Base-by-base conservation (phyloP, 2,113 vertebrate genomes). In the Orycteropus afer region DNA sequence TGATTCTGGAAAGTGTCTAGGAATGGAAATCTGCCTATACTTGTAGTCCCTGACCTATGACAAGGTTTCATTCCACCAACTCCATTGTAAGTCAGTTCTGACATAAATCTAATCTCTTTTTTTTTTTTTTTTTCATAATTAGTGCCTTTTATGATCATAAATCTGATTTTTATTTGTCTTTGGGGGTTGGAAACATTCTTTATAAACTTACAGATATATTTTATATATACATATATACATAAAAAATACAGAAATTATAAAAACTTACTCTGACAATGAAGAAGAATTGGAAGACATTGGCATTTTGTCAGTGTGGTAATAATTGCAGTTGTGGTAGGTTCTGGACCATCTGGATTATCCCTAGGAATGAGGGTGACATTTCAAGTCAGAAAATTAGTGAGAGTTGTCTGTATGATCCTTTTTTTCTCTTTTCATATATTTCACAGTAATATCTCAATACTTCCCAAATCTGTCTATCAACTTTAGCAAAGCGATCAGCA, bases 1-100 rank as follows among this genome's bases (percentile, higher is more conserved):
- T 17, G 59, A 89, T 47, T 86, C 80, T 87, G 32, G 42, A 74
- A 90, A 61, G 69, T 92, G 40, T 91, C 59, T 42, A 77, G 74
- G 61, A 78, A 65, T 20, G 47, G 49, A 88, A 78, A 23, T 55
- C 37, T 82, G 49, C 37, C 59, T 73, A 13, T 51, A 51, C 55
- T 13, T 5, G 27, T 61, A 61, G 59, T 61, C 59, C 27, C 27
- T 8, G 10, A 61, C 59, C 11, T 7, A 29, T 13, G 12, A 61
- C 8, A 11, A 27, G 12, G 59, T 61, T 61, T 27, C 9, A 8
- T 29, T 29, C 59, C 27, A 29, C 59, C 9, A 8, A 34, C 61
- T 34, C 29, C 61, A 14, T 34, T 6, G 6, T 65, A 11, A 65
- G 7, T 65, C 61, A 13, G 61, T 65, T 15, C 13, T 29, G 5